phyloP scores from a whole-genome alignment of 2,888 invertebrate species.

The Campoplex nolae region DNA sequence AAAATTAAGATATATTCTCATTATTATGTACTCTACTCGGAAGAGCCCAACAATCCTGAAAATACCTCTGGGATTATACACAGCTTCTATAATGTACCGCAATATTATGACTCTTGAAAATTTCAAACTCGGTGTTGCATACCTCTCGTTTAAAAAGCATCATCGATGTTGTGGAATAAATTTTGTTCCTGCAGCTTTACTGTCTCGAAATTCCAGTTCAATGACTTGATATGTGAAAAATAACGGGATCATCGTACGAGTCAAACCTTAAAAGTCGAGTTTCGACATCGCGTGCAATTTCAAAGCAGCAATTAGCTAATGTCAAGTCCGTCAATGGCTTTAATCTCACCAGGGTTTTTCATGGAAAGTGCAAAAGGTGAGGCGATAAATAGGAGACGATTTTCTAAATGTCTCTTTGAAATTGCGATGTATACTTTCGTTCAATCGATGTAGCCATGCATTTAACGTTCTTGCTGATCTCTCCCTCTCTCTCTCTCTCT shows the following conservation, averaged over 20 bases:
- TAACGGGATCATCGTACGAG: not conserved
- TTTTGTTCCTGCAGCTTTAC: too few species aligned
- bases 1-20: slow-evolving; percentile 64
- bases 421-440: slow-evolving; percentile 13
- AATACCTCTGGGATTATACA: slow-evolving; percentile 37
- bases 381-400: not conserved
- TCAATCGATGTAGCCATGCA: slow-evolving; percentile 17
- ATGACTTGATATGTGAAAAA: not conserved
- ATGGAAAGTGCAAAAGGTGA: not conserved
- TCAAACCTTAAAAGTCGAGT: not conserved
- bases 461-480: slow-evolving; percentile 35
- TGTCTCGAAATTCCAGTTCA: not conserved
- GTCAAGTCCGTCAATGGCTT: not conserved
- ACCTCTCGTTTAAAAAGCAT: not conserved
- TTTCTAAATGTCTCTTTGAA: slow-evolving; percentile 25
- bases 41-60: slow-evolving; percentile 22
- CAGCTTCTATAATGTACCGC: not conserved
- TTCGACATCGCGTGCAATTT: not conserved
- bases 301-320: slow-evolving; percentile 1
- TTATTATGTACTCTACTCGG: slow-evolving; percentile 61
- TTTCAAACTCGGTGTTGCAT: not conserved
- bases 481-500: slow-evolving; percentile 19
- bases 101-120: not conserved
- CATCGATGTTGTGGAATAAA: not conserved
- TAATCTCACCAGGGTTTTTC: not conserved